phyloP scores from a whole-genome alignment of 2,888 invertebrate genomes.

The Lumbricus terrestris region DNA sequence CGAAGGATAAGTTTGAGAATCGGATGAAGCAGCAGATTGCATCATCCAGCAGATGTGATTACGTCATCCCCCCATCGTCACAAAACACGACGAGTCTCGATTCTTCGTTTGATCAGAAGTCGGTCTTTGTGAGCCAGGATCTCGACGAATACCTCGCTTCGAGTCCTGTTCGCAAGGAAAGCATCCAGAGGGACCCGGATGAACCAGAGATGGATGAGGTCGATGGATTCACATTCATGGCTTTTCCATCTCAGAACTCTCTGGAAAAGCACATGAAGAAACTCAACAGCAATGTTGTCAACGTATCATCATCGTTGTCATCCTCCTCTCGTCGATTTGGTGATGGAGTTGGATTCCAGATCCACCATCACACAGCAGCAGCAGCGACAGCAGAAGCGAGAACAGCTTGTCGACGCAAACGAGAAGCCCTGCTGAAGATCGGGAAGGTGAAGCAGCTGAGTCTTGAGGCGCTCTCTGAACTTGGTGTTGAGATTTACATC shows the following conservation, averaged over 20 bases:
- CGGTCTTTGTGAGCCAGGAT: not conserved
- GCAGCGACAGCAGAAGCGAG: not conserved
- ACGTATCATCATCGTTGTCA: not conserved
- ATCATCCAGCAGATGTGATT: not conserved
- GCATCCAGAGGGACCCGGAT: not conserved
- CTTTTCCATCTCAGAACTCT: not conserved
- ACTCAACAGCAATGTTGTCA: not conserved
- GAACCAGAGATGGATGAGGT: not conserved
- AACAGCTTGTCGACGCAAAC: not conserved
- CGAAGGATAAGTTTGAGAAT: not conserved
- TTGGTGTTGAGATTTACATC: not conserved
- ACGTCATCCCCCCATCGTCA: no score
- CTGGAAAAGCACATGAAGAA: slow-evolving; percentile 7
- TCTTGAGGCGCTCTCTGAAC: not conserved
- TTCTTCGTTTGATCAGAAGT: not conserved
- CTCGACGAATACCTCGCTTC: slow-evolving; percentile 3
- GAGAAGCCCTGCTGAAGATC: not conserved
- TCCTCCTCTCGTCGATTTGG: not conserved
- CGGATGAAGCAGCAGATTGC: not conserved
- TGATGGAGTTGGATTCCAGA: not conserved
- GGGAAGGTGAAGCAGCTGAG: not conserved
- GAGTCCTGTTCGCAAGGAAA: not conserved
- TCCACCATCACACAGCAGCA: no score
- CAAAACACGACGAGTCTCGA: no score
- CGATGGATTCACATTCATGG: slow-evolving; percentile 14